These are phyloP conservation scores for Laticauda laticaudata DNA, from an alignment of 2,113 vertebrate genomes.

Conservation along the genomic window DNA sequence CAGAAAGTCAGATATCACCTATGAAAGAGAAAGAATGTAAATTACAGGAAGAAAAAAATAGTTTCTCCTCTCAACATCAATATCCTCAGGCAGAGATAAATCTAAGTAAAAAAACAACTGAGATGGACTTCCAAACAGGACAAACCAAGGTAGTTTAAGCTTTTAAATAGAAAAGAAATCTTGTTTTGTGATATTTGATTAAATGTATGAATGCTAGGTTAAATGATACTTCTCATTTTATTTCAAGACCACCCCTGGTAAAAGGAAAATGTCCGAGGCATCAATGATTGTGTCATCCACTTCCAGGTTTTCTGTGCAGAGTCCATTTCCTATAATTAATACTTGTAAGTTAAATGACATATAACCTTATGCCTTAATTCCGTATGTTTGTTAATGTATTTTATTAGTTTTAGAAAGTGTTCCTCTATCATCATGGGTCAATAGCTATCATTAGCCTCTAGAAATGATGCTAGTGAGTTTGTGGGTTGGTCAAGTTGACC, in stretches of 20 bases:
- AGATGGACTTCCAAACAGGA: slow-evolving; percentile 33
- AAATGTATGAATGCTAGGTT: not conserved
- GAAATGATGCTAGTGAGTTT: not conserved
- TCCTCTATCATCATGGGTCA: not conserved
- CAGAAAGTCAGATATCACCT: slow-evolving; percentile 82
- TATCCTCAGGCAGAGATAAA: slow-evolving; percentile 35
- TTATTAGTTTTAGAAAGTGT: not conserved
- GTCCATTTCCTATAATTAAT: slow-evolving; percentile 47
- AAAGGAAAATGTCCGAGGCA: slow-evolving; percentile 84
- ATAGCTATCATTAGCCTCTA: not conserved
- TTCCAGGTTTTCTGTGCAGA: slow-evolving; percentile 58
- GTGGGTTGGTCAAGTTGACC: not conserved
- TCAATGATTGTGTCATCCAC: slow-evolving; percentile 70
- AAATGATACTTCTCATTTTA: slow-evolving; percentile 27
- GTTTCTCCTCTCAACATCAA: slow-evolving; percentile 28
- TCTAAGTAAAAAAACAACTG: slow-evolving; percentile 33
- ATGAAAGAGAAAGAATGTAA: slow-evolving; percentile 39
- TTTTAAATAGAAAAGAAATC: not conserved
- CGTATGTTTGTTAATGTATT: not conserved
- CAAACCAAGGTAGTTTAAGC: slow-evolving; percentile 55
- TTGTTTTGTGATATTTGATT: not conserved
- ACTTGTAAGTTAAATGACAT: slow-evolving; percentile 63
- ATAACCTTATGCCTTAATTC: not conserved
- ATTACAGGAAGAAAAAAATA: slow-evolving; percentile 60
- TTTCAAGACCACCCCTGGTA: slow-evolving; percentile 73